Percentiles rank a stretch among this genome's conserved stretches.
Evolutionary conservation across 2,113 vertebrate species (phyloP).

Genomic region (Talpa occidentalis): DNA sequence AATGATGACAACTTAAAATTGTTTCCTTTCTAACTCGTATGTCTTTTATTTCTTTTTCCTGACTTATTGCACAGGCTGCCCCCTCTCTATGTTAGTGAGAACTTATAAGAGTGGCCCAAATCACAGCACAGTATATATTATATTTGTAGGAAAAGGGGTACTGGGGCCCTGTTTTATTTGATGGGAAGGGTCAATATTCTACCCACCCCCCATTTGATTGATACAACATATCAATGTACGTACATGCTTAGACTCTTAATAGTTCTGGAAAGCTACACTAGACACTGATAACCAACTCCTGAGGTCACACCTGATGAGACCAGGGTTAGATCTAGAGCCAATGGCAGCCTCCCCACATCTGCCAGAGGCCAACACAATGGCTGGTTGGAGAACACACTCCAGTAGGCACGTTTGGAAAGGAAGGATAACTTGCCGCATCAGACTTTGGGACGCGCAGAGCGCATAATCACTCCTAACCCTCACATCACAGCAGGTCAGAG

Average conservation of each 20-base stretch:
- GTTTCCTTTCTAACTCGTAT: neutral
- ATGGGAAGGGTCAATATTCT: too few relatives aligned
- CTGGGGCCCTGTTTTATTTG: too few relatives aligned
- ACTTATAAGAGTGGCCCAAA: too few relatives aligned
- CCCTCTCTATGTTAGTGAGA: neutral
- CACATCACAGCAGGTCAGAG: neutral
- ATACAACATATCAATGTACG: too few relatives aligned
- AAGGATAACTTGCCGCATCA: neutral
- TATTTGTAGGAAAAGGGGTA: too few relatives aligned
- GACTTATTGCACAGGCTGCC: neutral
- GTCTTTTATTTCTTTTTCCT: neutral
- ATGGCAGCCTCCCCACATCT: neutral
- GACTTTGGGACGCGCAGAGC: neutral
- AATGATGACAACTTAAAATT: neutral
- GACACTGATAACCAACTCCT: too few relatives aligned
- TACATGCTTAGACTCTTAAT: neutral
- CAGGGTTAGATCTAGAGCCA: neutral
- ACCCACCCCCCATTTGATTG: too few relatives aligned
- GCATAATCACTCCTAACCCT: neutral
- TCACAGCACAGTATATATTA: too few relatives aligned
- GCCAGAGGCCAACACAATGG: neutral
- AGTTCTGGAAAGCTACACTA: neutral
- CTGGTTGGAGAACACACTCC: neutral
- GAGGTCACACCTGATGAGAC: neutral
- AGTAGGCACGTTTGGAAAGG: neutral